Percentiles rank a stretch among this genome's conserved stretches.
phyloP scores from a whole-genome alignment of 2,113 vertebrate genomes.

The Osmerus eperlanus region DNA sequence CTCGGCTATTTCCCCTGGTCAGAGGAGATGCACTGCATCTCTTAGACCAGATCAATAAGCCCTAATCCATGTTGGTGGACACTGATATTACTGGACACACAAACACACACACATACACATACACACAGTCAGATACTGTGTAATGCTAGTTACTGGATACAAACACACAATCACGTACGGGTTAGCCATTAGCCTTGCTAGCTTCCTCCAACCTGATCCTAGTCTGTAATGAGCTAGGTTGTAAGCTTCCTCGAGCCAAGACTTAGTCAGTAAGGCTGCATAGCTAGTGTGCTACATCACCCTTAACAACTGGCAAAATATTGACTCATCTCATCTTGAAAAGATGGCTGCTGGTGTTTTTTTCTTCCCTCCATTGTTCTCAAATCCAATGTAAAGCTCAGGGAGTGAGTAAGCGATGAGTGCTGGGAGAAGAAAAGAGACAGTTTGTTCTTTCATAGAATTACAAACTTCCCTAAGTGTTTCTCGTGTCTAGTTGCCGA shows the following conservation, averaged over 20 bases:
- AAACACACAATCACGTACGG: too few species aligned
- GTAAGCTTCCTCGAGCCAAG: too few species aligned
- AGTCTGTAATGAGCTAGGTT: too few species aligned
- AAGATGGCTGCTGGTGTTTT: constrained; percentile 63
- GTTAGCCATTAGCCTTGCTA: too few species aligned
- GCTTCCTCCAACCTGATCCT: too few species aligned
- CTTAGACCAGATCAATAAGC: constrained; percentile 42
- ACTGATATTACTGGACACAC: constrained; percentile 28
- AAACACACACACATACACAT: too few species aligned
- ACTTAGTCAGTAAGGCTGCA: too few species aligned
- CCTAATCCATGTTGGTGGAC: constrained; percentile 35
- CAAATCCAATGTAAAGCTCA: constrained; percentile 11
- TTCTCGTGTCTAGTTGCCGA: neutral
- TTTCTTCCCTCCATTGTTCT: constrained; percentile 53
- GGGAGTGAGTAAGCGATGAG: constrained; percentile 6
- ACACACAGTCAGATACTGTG: constrained; percentile 1
- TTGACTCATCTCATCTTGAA: constrained; percentile 80
- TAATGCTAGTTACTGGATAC: too few species aligned
- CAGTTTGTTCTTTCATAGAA: neutral
- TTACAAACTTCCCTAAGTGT: neutral
- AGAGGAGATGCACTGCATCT: constrained; percentile 18
- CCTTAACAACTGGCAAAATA: constrained; percentile 90
- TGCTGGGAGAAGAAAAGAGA: neutral
- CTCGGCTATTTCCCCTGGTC: constrained; percentile 36
- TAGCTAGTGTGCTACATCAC: constrained; percentile 67